Base-by-base conservation (phyloP, 2,888 invertebrate species). In the Mactromeris polynyma region DNA sequence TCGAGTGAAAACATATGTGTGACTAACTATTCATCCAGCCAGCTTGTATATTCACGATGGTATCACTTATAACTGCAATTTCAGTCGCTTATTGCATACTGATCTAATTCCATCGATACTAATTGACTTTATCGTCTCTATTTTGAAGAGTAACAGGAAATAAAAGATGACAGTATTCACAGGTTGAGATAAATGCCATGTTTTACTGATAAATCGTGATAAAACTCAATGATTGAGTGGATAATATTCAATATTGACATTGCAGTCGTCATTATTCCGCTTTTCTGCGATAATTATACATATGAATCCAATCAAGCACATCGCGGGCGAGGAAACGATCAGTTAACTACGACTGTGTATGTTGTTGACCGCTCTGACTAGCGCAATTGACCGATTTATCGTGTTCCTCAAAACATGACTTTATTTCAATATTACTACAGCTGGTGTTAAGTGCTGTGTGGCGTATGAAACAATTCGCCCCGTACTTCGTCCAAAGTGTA, bases 101-200 rank as follows among this genome's bases (percentile, higher is more conserved):
- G 58, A 26, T 64, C 58, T 26, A 26, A 64, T 9, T 26, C n/a
- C 58, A 26, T 26, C 58, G 26, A 64, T 64, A 26, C 11, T 64
- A 64, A 64, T 64, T 64, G 26, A 7, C 58, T 26, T n/a, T n/a
- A 64, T 64, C 58, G 26, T n/a, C 58, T 64, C 26, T 9, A 64
- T 64, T 51, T 64, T 64, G 58, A 64, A 64, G 58, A 64, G 58
- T 64, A 11, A 64, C 58, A n/a, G 58, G 58, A 64, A 64, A n/a
- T n/a, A 64, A 64, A 11, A 64, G 26, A 64, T 26, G 58, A 26
- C 9, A 64, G 9, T 26, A 64, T 26, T 64, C 58, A 64, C 58
- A 26, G 26, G 58, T 64, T 64, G 26, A n/a, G 26, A 64, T n/a
- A 64, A 64, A 64, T 64, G 11, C 3, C 58, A 64, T 26, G 58